Percentiles rank a stretch among this genome's conserved stretches.
Conservation (phyloP, 2,797 vertebrate genomes). For the Gallinago solitaria region DNA sequence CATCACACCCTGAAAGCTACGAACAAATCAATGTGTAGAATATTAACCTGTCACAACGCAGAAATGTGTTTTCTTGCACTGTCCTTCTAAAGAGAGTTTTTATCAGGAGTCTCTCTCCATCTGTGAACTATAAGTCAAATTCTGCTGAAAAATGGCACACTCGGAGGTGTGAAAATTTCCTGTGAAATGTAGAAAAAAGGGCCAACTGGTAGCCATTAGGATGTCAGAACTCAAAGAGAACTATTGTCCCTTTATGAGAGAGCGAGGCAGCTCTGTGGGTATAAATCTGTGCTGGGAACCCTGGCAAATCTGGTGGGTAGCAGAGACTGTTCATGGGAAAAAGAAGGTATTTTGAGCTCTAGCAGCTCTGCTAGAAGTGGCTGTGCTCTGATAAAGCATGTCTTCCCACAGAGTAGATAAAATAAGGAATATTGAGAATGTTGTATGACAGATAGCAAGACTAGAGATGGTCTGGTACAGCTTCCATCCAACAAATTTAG, state of each 20-base stretch:
- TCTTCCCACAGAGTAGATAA: background rate
- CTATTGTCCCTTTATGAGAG: slow-evolving; percentile 35
- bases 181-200: slow-evolving; percentile 35
- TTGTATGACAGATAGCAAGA: background rate
- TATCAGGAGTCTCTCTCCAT: background rate
- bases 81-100: slow-evolving; percentile 49
- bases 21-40: slow-evolving; percentile 50
- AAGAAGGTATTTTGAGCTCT: slow-evolving; percentile 1
- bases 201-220: slow-evolving; percentile 18
- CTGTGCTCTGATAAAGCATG: background rate
- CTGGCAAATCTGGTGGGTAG: background rate
- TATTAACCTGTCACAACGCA: slow-evolving; percentile 56
- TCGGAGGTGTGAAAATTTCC: slow-evolving; percentile 30
- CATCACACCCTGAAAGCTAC: slow-evolving; percentile 2
- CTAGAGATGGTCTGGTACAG: background rate
- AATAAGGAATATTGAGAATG: background rate
- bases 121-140: slow-evolving; percentile 47
- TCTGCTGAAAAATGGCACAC: slow-evolving; percentile 44
- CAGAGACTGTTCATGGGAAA: background rate
- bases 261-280: background rate
- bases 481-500: background rate
- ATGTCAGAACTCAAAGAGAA: slow-evolving; percentile 40
- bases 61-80: slow-evolving; percentile 50
- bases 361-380: background rate
- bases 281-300: slow-evolving; percentile 35